Conservation (phyloP, 2,113 vertebrate genomes). For the Oreotragus oreotragus region DNA sequence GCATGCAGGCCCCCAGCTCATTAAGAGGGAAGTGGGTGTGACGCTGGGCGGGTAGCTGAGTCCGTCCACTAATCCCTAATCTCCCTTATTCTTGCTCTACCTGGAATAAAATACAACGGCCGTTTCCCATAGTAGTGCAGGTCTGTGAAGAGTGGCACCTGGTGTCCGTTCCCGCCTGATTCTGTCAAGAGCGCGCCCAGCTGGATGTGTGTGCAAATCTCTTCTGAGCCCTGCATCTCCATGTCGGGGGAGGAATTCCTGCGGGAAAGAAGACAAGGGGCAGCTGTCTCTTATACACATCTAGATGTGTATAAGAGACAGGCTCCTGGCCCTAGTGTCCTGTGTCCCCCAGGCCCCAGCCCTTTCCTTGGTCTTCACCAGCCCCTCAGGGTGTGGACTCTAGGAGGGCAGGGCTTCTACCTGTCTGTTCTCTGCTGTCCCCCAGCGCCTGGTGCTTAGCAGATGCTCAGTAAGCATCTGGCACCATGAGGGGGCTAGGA, state of each 20-base stretch:
- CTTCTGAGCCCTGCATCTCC: not conserved
- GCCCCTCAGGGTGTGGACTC: not conserved
- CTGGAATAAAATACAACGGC: not conserved
- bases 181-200: not conserved
- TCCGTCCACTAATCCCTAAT: not conserved
- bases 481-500: fast-evolving
- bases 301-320: too few relatives aligned
- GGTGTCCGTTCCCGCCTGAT: not conserved
- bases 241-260: not conserved
- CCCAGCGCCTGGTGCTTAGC: not conserved
- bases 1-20: fast-evolving
- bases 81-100: not conserved
- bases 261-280: not conserved
- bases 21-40: not conserved
- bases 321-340: not conserved
- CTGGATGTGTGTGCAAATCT: not conserved
- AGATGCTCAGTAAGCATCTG: not conserved
- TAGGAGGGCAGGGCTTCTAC: fast-evolving
- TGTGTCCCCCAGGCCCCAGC: not conserved
- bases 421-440: not conserved
- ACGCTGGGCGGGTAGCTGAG: not conserved
- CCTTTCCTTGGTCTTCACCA: too few relatives aligned
- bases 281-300: too few relatives aligned
- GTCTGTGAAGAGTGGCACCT: not conserved
- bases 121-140: fast-evolving